Evolutionary conservation across 1,140 invertebrate genomes (phyloP), one percentile per base, ranked within the genome.

Genomic region (Coenobita brevimanus): DNA sequence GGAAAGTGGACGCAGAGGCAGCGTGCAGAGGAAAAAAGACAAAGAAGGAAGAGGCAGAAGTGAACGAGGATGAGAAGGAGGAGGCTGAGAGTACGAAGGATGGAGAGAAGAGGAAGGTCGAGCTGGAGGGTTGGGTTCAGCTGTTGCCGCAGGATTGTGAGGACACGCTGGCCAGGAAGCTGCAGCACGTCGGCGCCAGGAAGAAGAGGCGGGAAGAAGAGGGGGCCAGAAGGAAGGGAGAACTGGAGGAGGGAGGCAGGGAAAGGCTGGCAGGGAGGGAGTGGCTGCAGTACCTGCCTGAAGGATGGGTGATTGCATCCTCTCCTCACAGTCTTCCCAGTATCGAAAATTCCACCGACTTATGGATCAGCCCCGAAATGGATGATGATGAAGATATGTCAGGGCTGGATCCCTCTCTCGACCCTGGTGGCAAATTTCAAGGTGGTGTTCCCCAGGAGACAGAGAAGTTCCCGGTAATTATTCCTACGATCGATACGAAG

Each of bases 81-180:
- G 76, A 50, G 17, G 54, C 54, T 3, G 62, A 80, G 30, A 21
- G 62, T 27, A 57, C 30, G 8, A 36, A 60, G n/a, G 30, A 54
- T 24, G n/a, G 6, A 10, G 21, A n/a, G 3, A 21, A 10, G 1
- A 41, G 41, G 33, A 1, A 30, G 27, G 30, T 30, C 8, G 38
- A 82, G 17, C 38, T 82, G 36, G 79, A 60, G n/a, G 79, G 67
- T 17, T 82, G 79, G 79, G 27, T 82, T 57, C 79, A 82, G 38
- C 79, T 82, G 57, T 36, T 82, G 17, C 79, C 79, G 21, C 54
- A 67, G 41, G 79, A 82, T 15, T 64, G 60, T 46, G 79, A 82
- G 36, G 60, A 67, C 15, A 46, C 60, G 21, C 79, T 82, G 38
- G 60, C 79, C 33, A 82, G 38, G n/a, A 82, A 82, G 10, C 79